These are phyloP conservation scores for Motacilla tschutschensis DNA, from an alignment of 2,113 vertebrate genomes.

Conservation along the genomic window DNA sequence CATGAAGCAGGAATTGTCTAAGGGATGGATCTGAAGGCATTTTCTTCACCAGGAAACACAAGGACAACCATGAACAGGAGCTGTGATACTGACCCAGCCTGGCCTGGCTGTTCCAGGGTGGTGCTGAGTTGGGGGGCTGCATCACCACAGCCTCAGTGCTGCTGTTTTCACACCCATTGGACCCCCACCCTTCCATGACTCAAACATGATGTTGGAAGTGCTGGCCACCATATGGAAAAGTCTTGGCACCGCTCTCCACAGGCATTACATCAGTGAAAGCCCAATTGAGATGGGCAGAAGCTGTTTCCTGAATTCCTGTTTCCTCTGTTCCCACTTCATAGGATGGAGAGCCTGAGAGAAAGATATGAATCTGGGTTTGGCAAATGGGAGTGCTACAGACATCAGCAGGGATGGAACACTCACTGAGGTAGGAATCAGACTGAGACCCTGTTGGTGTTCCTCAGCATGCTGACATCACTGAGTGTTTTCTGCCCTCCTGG, in stretches of 20 bases:
- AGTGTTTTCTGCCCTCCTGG: background rate
- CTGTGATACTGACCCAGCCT: background rate
- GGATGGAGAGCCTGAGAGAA: background rate
- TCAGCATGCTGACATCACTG: background rate
- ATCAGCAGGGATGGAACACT: background rate
- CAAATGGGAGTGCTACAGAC: background rate
- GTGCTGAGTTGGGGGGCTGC: background rate
- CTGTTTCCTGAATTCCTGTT: background rate
- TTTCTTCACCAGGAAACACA: background rate
- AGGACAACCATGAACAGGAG: background rate
- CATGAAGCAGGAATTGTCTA: background rate
- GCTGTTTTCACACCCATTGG: background rate
- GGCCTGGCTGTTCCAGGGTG: background rate
- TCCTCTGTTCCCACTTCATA: background rate
- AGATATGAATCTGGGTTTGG: background rate
- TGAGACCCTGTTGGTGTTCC: background rate
- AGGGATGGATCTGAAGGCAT: background rate
- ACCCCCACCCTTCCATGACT: background rate
- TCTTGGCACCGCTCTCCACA: background rate
- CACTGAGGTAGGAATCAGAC: background rate
- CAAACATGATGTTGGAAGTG: background rate
- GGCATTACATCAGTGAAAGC: background rate
- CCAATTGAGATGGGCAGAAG: background rate
- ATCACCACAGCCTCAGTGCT: background rate
- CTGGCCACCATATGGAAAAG: background rate